A percentile compares a stretch with the other conserved stretches of the same genome.
Evolutionary conservation across 2,888 invertebrate genomes (phyloP).

Genomic region (Scaptomyza cyrtandrae): DNA sequence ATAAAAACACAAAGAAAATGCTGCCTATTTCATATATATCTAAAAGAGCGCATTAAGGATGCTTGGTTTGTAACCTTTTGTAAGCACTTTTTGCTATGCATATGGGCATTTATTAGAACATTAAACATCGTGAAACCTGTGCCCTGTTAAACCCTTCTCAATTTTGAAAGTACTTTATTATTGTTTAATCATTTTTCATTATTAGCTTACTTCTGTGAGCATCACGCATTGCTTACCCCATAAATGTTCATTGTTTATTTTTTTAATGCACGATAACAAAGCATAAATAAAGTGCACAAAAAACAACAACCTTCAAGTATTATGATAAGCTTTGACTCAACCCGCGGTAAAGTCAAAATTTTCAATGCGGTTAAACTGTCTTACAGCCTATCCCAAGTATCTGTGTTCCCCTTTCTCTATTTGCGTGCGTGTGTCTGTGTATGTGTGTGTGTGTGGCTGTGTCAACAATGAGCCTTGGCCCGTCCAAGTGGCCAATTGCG

Average conservation of each 20-base stretch:
- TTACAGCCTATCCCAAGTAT: slow-evolving; percentile 17
- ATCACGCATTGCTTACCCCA: slow-evolving; percentile 54
- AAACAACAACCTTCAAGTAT: slow-evolving; percentile 18
- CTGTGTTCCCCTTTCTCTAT: slow-evolving; percentile 2
- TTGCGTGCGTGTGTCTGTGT: slow-evolving; percentile 22
- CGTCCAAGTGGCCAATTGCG: slow-evolving; percentile 45
- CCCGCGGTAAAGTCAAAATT: slow-evolving; percentile 51
- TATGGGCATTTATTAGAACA: not conserved
- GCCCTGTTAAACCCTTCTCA: slow-evolving; percentile 4
- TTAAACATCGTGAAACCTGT: slow-evolving; percentile 10
- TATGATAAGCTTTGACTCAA: not conserved
- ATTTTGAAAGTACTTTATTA: slow-evolving; percentile 15
- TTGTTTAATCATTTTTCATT: slow-evolving; percentile 23
- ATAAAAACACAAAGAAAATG: slow-evolving; percentile 6
- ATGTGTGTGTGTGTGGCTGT: slow-evolving; percentile 33
- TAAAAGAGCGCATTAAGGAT: slow-evolving; percentile 7
- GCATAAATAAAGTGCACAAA: slow-evolving; percentile 20
- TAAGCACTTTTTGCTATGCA: slow-evolving; percentile 36
- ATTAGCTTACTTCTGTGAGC: slow-evolving; percentile 52
- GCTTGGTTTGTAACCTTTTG: slow-evolving; percentile 30
- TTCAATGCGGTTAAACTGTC: slow-evolving; percentile 62
- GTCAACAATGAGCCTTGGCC: slow-evolving; percentile 55
- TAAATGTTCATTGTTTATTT: slow-evolving; percentile 48
- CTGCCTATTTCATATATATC: not conserved
- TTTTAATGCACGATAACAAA: slow-evolving; percentile 26